phyloP scores from a whole-genome alignment of 2,113 vertebrate species.

The Caloenas nicobarica region DNA sequence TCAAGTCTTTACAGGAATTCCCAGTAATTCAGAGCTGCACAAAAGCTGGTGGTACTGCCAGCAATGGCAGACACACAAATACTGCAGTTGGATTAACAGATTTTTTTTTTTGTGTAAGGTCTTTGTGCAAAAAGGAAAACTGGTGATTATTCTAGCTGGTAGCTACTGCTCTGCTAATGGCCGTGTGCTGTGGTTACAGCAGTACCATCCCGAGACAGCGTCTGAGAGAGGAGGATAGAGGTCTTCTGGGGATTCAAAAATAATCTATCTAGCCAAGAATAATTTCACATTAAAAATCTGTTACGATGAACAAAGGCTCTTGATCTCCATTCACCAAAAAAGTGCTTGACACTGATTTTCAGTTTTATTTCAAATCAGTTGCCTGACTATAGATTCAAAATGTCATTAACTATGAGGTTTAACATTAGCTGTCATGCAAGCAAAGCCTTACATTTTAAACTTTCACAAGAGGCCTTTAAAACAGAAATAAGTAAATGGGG shows the following conservation, averaged over 20 bases:
- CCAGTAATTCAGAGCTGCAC: background rate
- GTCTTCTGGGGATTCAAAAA: no score
- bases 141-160: background rate
- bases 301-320: background rate
- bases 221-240: accelerated
- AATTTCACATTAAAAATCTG: background rate
- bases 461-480: background rate
- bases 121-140: background rate
- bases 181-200: background rate
- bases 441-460: background rate
- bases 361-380: background rate
- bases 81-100: accelerated
- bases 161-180: background rate
- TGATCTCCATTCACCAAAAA: background rate
- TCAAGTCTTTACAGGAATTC: background rate
- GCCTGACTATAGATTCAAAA: background rate
- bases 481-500: background rate
- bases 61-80: background rate
- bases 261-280: background rate
- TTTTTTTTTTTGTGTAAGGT: background rate
- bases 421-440: background rate
- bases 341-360: background rate
- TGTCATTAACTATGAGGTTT: background rate
- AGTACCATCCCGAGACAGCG: background rate
- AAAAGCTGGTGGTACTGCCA: background rate